Evolutionary conservation across 2,113 vertebrate species (phyloP).

Genomic region (Nipponia nippon): DNA sequence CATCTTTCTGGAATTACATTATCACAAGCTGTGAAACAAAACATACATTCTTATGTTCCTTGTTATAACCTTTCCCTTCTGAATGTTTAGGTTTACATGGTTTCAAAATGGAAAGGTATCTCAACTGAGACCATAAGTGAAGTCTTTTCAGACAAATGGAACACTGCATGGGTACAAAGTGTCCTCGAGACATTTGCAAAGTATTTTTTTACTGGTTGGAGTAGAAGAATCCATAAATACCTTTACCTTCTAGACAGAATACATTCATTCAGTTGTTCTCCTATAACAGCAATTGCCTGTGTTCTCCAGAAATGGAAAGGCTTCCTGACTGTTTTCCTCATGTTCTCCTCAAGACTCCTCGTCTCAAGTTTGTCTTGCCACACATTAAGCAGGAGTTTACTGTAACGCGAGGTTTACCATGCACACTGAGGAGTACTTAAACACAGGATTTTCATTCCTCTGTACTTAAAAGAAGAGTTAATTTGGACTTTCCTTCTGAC

Average conservation of each 20-base stretch:
- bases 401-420: not conserved
- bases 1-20: not conserved
- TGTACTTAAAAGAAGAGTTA: not conserved
- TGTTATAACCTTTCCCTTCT: not conserved
- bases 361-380: not conserved
- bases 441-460: not conserved
- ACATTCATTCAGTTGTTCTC: not conserved
- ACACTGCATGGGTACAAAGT: not conserved
- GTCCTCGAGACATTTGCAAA: not conserved
- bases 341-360: not conserved
- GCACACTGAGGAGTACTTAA: not conserved
- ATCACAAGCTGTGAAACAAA: not conserved
- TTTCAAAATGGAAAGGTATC: not conserved
- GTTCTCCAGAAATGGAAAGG: not conserved
- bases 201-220: not conserved
- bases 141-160: not conserved
- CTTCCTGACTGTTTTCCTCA: not conserved
- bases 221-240: not conserved
- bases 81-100: not conserved
- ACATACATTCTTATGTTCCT: not conserved
- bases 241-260: not conserved
- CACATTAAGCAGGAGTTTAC: not conserved
- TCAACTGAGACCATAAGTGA: not conserved
- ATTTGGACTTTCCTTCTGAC: not conserved
- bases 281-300: not conserved